Conservation (phyloP, 1,140 invertebrate species). For the Dinoponera quadriceps region DNA sequence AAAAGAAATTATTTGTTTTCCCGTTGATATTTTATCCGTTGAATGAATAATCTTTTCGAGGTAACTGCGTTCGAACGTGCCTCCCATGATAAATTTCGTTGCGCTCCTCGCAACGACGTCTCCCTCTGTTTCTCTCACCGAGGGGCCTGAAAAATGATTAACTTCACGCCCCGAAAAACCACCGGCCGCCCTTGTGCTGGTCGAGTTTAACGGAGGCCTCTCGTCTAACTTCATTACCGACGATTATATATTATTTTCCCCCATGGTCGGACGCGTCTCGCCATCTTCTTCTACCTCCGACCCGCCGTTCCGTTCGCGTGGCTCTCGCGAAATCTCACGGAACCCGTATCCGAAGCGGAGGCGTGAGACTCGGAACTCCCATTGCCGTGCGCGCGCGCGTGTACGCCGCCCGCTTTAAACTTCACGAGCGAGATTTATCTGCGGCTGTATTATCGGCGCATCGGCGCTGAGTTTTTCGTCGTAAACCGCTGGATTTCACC, state of each 20-base stretch:
- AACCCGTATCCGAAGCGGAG: slow-evolving; percentile 49
- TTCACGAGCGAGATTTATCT: slow-evolving; percentile 59
- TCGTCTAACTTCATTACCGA: slow-evolving; percentile 64
- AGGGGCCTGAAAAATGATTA: slow-evolving; percentile 12
- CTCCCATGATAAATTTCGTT: too few relatives aligned
- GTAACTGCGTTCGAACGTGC: too few relatives aligned
- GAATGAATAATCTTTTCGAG: too few relatives aligned
- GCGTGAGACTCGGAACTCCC: slow-evolving; percentile 61
- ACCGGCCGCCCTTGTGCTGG: neutral
- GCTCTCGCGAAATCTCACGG: slow-evolving; percentile 67
- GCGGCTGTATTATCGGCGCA: slow-evolving; percentile 54
- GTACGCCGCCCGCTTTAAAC: slow-evolving; percentile 44
- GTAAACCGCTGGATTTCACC: slow-evolving; percentile 57
- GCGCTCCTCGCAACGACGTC: neutral
- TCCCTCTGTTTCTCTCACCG: neutral
- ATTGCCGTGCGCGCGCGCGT: slow-evolving; percentile 27
- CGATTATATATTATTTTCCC: slow-evolving; percentile 62
- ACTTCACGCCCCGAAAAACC: slow-evolving; percentile 25
- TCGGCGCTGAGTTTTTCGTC: slow-evolving; percentile 28
- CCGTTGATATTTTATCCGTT: too few relatives aligned
- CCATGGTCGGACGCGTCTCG: neutral
- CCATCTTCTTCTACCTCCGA: slow-evolving; percentile 23
- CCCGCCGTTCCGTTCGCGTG: slow-evolving; percentile 58
- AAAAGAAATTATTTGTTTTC: neutral
- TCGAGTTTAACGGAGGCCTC: slow-evolving; percentile 17